phyloP scores from a whole-genome alignment of 2,113 vertebrate genomes.

The Hyla sarda region DNA sequence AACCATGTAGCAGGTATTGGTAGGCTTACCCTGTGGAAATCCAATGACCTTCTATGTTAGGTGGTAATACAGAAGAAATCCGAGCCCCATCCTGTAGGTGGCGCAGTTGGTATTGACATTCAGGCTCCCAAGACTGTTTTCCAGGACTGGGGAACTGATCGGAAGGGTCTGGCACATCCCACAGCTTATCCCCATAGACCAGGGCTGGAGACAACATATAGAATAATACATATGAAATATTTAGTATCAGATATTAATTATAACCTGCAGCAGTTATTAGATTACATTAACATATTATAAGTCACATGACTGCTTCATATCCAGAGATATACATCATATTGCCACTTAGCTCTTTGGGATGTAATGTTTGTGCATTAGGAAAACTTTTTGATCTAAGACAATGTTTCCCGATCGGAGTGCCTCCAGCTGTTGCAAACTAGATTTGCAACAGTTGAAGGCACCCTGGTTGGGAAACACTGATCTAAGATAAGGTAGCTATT shows the following conservation, averaged over 20 bases:
- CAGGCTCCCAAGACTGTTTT: constrained; percentile 74
- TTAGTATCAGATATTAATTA: not conserved
- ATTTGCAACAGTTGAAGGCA: no score
- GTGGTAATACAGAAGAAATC: constrained; percentile 76
- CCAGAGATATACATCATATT: no score
- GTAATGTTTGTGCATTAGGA: not conserved
- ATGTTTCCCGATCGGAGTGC: no score
- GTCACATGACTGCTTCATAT: not conserved
- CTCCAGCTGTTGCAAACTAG: no score
- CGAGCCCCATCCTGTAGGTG: constrained; percentile 75
- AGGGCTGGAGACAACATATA: constrained; percentile 57
- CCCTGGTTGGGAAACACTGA: no score
- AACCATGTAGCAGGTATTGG: no score
- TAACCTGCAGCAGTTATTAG: no score
- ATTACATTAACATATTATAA: not conserved
- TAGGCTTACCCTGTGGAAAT: constrained; percentile 87
- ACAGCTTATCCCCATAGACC: constrained; percentile 70
- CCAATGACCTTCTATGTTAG: constrained; percentile 84
- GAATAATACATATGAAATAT: not conserved
- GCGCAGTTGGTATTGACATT: constrained; percentile 75
- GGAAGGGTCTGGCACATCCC: constrained; percentile 66
- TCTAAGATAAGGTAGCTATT: no score
- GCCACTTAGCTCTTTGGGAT: not conserved
- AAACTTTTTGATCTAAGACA: not conserved
- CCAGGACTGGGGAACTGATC: constrained; percentile 64